These are phyloP conservation scores for Coendou prehensilis DNA, from an alignment of 2,797 vertebrate genomes.

Conservation along the genomic window DNA sequence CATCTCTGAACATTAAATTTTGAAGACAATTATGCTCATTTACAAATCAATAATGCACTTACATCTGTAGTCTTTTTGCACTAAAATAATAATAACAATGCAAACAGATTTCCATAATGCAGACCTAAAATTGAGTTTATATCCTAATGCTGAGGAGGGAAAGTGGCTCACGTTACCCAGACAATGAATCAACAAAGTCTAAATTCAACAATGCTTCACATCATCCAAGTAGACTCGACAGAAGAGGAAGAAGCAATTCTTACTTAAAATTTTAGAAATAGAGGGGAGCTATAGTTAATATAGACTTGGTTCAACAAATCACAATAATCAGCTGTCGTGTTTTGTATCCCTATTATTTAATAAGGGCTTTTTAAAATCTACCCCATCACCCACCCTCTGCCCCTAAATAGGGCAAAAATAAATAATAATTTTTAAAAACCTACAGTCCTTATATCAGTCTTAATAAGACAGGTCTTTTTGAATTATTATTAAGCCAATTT, in stretches of 20 bases:
- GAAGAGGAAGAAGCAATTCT: slow-evolving; percentile 46
- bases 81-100: slow-evolving; percentile 52
- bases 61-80: slow-evolving; percentile 2
- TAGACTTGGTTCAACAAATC: slow-evolving; percentile 62
- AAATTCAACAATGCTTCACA: slow-evolving; percentile 60
- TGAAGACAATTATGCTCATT: slow-evolving; percentile 45
- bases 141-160: slow-evolving; percentile 34
- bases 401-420: slow-evolving; percentile 79
- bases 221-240: slow-evolving; percentile 56
- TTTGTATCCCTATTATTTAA: slow-evolving; percentile 68
- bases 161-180: slow-evolving; percentile 56
- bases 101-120: slow-evolving; percentile 35
- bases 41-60: slow-evolving; percentile 61
- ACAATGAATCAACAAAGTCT: slow-evolving; percentile 61
- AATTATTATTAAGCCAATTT: neutral
- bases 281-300: slow-evolving; percentile 39
- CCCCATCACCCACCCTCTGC: slow-evolving; percentile 47
- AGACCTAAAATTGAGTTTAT: slow-evolving; percentile 57
- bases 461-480: slow-evolving; percentile 7
- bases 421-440: slow-evolving; percentile 70
- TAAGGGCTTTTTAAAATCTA: slow-evolving; percentile 72
- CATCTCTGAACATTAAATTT: slow-evolving; percentile 39
- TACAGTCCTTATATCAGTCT: slow-evolving; percentile 69
- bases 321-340: slow-evolving; percentile 60
- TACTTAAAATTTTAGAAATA: slow-evolving; percentile 26